Conservation (phyloP, 2,888 invertebrate genomes). For the Leistus spinibarbis region DNA sequence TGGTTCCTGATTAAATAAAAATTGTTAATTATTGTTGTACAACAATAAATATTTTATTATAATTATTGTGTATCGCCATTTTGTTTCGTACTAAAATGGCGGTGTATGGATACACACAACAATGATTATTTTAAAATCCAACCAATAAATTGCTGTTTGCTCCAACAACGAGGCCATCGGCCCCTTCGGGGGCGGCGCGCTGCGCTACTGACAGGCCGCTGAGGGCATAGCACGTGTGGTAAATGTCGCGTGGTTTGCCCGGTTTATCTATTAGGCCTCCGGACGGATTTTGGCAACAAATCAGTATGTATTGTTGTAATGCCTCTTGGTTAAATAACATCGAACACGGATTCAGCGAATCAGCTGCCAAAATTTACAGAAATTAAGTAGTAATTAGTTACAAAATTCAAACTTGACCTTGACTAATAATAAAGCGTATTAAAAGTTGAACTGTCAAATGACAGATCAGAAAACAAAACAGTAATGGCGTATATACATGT, state of each 20-base stretch:
- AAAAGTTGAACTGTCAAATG: no score
- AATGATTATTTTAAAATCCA: constrained; percentile 46
- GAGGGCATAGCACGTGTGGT: constrained; percentile 96
- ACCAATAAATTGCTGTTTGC: constrained; percentile 72
- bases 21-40: neutral
- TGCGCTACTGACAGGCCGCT: constrained; percentile 96
- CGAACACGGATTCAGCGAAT: constrained; percentile 52
- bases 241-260: constrained; percentile 87
- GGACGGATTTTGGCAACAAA: constrained; percentile 85
- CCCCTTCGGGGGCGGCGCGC: constrained; percentile 58
- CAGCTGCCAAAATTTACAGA: constrained; percentile 9
- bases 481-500: no score
- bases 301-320: constrained; percentile 91
- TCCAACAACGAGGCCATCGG: constrained; percentile 67
- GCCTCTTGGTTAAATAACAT: constrained; percentile 86
- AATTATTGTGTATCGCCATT: no score
- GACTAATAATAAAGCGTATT: neutral
- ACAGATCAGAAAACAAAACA: no score
- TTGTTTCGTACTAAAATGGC: neutral
- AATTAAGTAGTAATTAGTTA: neutral
- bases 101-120: neutral
- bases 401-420: neutral
- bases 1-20: constrained; percentile 57
- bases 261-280: constrained; percentile 98
- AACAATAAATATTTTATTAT: constrained; percentile 13